Evolutionary conservation across 2,113 vertebrate genomes (phyloP), one percentile per base, ranked within the genome.

Genomic region (Balaeniceps rex): DNA sequence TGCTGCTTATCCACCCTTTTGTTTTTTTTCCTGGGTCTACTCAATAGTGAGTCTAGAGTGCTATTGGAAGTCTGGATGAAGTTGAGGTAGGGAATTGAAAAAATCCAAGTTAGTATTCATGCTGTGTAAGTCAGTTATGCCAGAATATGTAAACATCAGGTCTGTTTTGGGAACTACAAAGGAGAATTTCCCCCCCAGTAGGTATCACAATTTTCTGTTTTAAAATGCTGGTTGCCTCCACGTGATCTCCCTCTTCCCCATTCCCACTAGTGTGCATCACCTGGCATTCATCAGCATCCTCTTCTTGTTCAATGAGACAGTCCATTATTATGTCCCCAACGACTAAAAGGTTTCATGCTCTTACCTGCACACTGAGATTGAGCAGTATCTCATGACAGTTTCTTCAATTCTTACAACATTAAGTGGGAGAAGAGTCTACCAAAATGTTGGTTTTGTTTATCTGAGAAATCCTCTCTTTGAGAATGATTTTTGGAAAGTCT

Each of bases 401-500:
- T 87, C 66, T 95, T 38, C 58, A 90, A 15, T 88, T 92, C 75
- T 36, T 42, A 72, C 29, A 88, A 15, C 19, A 12, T 66, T 47
- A 44, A 92, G 19, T 34, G 21, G 40, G 36, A 88, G 33, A 92
- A 38, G 28, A 69, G 22, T 58, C 78, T n/a, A n/a, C n/a, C n/a
- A n/a, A n/a, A 44, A 6, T 29, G 7, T 46, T 82, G 16, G 4
- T 63, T 80, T 61, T 71, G 15, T 84, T 83, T 72, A 72, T 46
- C 86, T 94, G 66, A 25, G 74, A 87, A 92, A 33, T 70, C 15
- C 15, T 89, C n/a, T 15, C 61, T 61, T 58, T 68, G 49, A 87
- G 84, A 91, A n/a, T 23, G 5, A 77, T 70, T 94, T 97, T 94
- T 81, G 49, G 76, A 94, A 96, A 94, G 64, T 38, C 19, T 68